Evolutionary conservation across 2,113 vertebrate species (phyloP), one percentile per base, ranked within the genome.

Genomic region (Paedocypris sp.): DNA sequence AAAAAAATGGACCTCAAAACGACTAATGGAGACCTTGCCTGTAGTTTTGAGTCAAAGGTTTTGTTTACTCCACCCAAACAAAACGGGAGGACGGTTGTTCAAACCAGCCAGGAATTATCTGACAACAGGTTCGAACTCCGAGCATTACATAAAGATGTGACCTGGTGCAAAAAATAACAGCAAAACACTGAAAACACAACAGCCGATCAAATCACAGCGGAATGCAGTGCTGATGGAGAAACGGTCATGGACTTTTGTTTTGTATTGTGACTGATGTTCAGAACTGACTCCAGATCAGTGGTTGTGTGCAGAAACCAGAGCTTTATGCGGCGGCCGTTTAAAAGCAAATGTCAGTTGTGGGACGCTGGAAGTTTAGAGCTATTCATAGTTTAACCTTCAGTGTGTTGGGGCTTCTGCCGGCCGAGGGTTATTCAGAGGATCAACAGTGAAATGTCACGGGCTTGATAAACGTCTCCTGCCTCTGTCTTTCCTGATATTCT

Each of bases 381-480:
- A 83, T 81, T 79, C 58, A 78, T 76, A 79, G 78, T 5, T 33
- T 73, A 69, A 74, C 75, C 70, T 78, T 79, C 67, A 62, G 28
- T 23, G 35, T 62, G 22, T n/a, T n/a, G 1, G 26, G n/a, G 56
- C 72, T 70, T 74, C 76, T 51, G 42, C 3, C 39, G 50, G 4
- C 10, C 1, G 46, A 1, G 48, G 38, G 12, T 32, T 42, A 19
- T 53, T 45, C 19, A 31, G 31, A 19, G 32, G 26, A 23, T 12
- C 39, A 42, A 38, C 13, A 26, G 46, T n/a, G 15, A 67, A 68
- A 75, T 74, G 71, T 77, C 73, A 70, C 4, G 10, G 0, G 53
- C 58, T 36, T 50, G 51, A 68, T 42, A 20, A 6, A 41, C 19
- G 29, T 15, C 38, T 10, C 20, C 42, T 9, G 42, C 67, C 26